Base-by-base conservation (phyloP, 2,888 invertebrate species). In the Heteromyza rotundicornis region DNA sequence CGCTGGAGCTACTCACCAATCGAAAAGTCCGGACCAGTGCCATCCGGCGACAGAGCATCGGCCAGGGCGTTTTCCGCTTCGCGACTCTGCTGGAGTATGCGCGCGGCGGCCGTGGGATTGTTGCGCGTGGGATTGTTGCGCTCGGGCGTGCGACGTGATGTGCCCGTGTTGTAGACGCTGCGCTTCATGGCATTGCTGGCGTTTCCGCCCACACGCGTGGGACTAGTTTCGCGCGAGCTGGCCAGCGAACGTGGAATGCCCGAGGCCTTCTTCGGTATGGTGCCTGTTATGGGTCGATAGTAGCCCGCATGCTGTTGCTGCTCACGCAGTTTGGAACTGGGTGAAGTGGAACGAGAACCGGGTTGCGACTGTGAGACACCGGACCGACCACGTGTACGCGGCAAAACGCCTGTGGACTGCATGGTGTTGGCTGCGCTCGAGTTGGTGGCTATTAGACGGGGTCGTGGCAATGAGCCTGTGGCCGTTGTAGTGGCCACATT, bases 331-430 rank as follows among this genome's bases (percentile, higher is more conserved):
- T 95, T 89, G 0, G 96, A 94, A 60, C 95, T 94, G 0, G 98
- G 97, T 0, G 97, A 97, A 57, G 94, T 94, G 2, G 96, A 96
- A 44, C 98, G 87, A 71, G 96, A 96, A 53, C 94, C 93, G 7
- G 98, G 96, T 85, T 96, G 96, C 49, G 96, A 96, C 85, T 96
- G 96, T 1, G 95, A 95, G 12, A 94, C 91, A 16, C 94, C 91
- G 1, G 92, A 87, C 20, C 91, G 87, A 70, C 85, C 88, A 70
- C 87, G 89, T 3, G 69, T 52, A 2, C 77, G 69, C 1, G 76
- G 70, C 12, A 76, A 59, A 16, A 64, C 61, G 79, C 85, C 70
- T 80, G 86, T 74, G 73, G 78, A 77, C 7, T 60, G 55, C 80
- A 88, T 92, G 68, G 67, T 70, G 55, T 14, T 75, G 68, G 67